These are phyloP conservation scores for Recurvirostra avosetta DNA, from an alignment of 2,113 vertebrate species.

Conservation along the genomic window DNA sequence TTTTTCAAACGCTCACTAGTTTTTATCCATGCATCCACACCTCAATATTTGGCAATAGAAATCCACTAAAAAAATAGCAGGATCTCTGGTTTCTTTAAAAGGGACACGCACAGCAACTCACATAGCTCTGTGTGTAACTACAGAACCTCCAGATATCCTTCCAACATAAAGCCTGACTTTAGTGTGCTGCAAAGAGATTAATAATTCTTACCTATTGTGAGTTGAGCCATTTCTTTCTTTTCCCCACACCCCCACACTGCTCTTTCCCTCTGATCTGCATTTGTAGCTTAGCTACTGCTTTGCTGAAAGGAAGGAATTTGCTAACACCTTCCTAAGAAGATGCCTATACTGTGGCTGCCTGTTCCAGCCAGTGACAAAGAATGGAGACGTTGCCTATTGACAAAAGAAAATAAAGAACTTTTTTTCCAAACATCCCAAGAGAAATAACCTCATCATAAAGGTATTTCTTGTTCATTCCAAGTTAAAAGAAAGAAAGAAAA, in stretches of 20 bases:
- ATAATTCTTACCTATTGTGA: not conserved
- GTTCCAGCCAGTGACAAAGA: not conserved
- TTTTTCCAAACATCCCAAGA: not conserved
- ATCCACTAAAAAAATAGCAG: not conserved
- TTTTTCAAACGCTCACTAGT: not conserved
- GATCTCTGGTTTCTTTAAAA: not conserved
- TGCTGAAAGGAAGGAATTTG: slow-evolving; percentile 33
- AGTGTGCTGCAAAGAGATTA: not conserved
- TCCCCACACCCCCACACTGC: not conserved
- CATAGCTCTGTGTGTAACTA: not conserved
- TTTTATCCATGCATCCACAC: not conserved
- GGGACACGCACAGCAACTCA: not conserved
- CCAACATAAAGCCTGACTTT: not conserved
- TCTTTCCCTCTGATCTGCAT: slow-evolving; percentile 11
- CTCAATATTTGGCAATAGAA: not conserved
- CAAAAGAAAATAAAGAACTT: not conserved
- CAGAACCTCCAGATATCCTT: not conserved
- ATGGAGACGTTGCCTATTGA: not conserved
- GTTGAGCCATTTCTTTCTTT: not conserved
- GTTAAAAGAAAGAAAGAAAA: not conserved
- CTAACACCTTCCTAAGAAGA: not conserved
- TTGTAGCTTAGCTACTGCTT: slow-evolving; percentile 33
- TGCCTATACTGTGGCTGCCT: not conserved
- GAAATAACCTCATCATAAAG: not conserved
- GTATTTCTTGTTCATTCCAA: not conserved